Percentiles rank a stretch among this genome's conserved stretches.
Evolutionary conservation across 2,113 vertebrate genomes (phyloP).

Genomic region (Pomatorhinus ruficollis): DNA sequence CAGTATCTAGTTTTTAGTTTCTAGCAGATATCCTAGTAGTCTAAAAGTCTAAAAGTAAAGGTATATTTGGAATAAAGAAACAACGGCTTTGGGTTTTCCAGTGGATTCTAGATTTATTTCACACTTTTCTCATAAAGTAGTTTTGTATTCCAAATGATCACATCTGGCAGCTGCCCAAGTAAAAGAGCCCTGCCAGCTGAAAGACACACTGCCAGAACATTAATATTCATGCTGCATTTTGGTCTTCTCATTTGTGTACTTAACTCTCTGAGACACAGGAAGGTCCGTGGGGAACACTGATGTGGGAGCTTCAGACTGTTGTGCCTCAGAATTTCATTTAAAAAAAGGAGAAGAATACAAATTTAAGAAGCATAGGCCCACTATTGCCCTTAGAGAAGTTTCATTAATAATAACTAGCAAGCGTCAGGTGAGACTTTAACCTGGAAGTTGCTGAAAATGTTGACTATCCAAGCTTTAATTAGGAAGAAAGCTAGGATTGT

Average conservation of each 20-base stretch:
- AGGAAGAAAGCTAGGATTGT: background rate
- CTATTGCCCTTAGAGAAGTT: background rate
- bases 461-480: background rate
- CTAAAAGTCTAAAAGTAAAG: background rate
- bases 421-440: background rate
- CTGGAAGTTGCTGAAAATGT: background rate
- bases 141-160: constrained; percentile 30
- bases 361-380: background rate
- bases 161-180: constrained; percentile 21
- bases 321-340: background rate
- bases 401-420: background rate
- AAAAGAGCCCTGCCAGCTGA: background rate
- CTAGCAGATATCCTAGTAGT: background rate
- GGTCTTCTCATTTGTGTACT: constrained; percentile 27
- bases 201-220: background rate
- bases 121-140: background rate
- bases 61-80: background rate
- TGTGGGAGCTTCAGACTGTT: background rate
- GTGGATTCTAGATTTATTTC: background rate
- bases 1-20: background rate
- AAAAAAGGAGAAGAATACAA: background rate
- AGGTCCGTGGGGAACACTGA: background rate
- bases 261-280: background rate
- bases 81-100: background rate
- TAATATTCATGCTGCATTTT: constrained; percentile 35